phyloP scores from a whole-genome alignment of 2,888 invertebrate genomes.

The Patella pellucida region DNA sequence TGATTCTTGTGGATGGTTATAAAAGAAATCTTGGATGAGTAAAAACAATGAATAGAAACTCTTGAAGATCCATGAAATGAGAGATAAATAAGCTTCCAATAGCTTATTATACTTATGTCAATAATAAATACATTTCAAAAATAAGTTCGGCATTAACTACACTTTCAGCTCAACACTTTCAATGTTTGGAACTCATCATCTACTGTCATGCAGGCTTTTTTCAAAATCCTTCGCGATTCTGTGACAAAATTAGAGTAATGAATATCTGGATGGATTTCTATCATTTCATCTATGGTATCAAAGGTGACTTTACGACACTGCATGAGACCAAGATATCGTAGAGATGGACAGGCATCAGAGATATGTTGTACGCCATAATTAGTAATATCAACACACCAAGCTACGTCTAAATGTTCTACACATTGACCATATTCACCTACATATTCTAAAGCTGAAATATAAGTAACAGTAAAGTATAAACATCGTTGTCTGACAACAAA shows the following conservation, averaged over 20 bases:
- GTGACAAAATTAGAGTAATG: slow-evolving; percentile 60
- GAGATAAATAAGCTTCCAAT: too few relatives aligned
- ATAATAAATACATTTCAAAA: too few relatives aligned
- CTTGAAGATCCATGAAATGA: too few relatives aligned
- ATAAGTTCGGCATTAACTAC: too few relatives aligned
- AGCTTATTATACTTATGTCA: too few relatives aligned
- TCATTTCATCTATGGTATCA: slow-evolving; percentile 49
- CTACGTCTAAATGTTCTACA: slow-evolving; percentile 57
- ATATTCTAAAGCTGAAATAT: slow-evolving; percentile 42
- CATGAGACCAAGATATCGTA: slow-evolving; percentile 59
- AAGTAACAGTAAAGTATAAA: too few relatives aligned
- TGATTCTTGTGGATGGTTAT: too few relatives aligned
- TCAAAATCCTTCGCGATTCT: slow-evolving; percentile 53
- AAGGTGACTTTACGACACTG: slow-evolving; percentile 57
- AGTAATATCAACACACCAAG: slow-evolving; percentile 60
- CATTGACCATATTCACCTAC: slow-evolving; percentile 44
- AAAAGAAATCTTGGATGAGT: too few relatives aligned
- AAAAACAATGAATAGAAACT: too few relatives aligned
- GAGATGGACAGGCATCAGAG: slow-evolving; percentile 45
- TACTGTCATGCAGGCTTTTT: slow-evolving; percentile 30
- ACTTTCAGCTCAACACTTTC: background rate
- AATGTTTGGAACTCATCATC: background rate
- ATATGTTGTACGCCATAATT: slow-evolving; percentile 50
- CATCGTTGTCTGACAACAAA: too few relatives aligned
- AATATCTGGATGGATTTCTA: slow-evolving; percentile 49